Evolutionary conservation across 2,888 invertebrate genomes (phyloP), one percentile per base, ranked within the genome.

Genomic region (Drosophila macrothrix): DNA sequence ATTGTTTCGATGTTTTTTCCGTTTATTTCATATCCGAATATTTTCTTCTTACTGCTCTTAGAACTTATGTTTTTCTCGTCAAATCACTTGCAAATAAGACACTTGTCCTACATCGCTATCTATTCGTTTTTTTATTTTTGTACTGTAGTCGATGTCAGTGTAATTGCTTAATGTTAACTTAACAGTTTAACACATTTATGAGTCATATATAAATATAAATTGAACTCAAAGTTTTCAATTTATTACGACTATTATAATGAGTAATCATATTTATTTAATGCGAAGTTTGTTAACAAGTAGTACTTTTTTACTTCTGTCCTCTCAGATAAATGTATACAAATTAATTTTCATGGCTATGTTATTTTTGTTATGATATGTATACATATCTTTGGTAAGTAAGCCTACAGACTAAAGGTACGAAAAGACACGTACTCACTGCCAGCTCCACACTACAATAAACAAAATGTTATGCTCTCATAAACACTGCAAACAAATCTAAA

Each of bases 401-500:
- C 60, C 59, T n/a, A 60, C 29, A 46, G n/a, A 22, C 46, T 29
- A 59, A 28, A 28, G 22, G 12, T 31, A 28, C 29, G 28, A 55
- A 86, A 62, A 60, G 73, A 58, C 81, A 88, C 73, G 80, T 89
- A 73, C 33, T 53, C 50, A 56, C 29, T 58, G 29, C 43, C 66
- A 39, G 52, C 29, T 61, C 33, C 55, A 61, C 50, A 65, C 59
- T 61, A 80, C 56, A 82, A 87, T 64, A 88, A 73, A 80, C 82
- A 82, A 65, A 82, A 79, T 81, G 89, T 90, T 88, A 78, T 90
- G 88, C 91, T 88, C 88, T 88, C 88, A 88, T 88, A 88, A 88
- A 68, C 90, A 90, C 62, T 88, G 90, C 90, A 88, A 88, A 82
- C 90, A 82, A 88, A 90, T 90, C 88, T 90, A 88, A 88, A 88